Base-by-base conservation (phyloP, 2,113 vertebrate species). In the Crypturellus undulatus region DNA sequence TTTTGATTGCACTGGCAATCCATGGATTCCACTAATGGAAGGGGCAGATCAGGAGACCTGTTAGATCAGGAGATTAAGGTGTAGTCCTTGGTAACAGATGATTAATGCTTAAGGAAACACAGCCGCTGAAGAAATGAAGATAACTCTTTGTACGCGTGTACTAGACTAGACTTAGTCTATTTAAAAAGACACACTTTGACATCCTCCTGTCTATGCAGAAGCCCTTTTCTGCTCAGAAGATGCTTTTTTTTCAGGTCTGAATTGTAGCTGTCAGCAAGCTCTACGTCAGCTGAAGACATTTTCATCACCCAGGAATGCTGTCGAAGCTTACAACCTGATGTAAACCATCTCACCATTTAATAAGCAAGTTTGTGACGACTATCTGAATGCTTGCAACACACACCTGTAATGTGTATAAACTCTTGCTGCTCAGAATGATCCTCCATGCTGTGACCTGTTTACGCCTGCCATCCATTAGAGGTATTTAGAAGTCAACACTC, bases 361-460 rank as follows among this genome's bases (percentile, higher is more conserved):
- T 92, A 84, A 89, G 87, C 56, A 70, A 71, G 47, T 30, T 3
- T 68, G 58, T 79, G 56, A 22, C 9, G 42, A 38, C 9, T 22
- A 36, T 32, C 30, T 56, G 64, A 72, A 64, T 5, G 2, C 21
- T n/a, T 30, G 22, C 38, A 63, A 62, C 49, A 34, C 10, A 32
- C 22, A 51, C 24, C 40, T 32, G 17, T 36, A 75, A 32, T 24
- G 8, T 0, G 0, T 30, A 10, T 68, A 62, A 34, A 19, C 25
- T 24, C 49, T 58, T 11, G 3, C 28, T 26, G 65, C 17, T 34
- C 43, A 22, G 24, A 68, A 18, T 24, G 28, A 19, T 56, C 28
- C 34, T 84, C 81, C 22, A 4, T 43, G 18, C 59, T 71, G 21
- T 45, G 47, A 16, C 24, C 13, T 89, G 30, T 34, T 90, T 38